A percentile compares a stretch with the other conserved stretches of the same genome.
Conservation (phyloP, 1,140 invertebrate species). For the Mycetomoellerius zeteki region DNA sequence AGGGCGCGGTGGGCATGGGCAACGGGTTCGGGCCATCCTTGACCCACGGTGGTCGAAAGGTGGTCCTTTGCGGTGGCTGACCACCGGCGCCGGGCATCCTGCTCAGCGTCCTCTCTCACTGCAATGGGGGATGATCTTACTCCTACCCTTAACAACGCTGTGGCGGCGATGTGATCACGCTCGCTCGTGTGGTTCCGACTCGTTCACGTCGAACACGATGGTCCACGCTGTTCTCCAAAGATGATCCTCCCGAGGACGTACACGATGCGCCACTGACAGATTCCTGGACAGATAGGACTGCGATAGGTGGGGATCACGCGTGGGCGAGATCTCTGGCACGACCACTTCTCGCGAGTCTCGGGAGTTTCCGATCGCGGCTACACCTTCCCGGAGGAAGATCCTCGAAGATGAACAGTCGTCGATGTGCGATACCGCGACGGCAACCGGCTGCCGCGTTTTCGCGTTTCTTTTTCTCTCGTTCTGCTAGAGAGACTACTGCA, state of each 20-base stretch:
- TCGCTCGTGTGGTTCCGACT: not conserved
- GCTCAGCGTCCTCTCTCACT: constrained; percentile 10
- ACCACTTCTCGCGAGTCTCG: constrained; percentile 66
- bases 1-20: constrained; percentile 88
- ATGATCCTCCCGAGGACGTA: constrained; percentile 77
- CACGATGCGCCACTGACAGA: constrained; percentile 75
- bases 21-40: constrained; percentile 90
- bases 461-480: not conserved
- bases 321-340: constrained; percentile 64
- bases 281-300: constrained; percentile 64
- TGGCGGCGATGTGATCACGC: not conserved
- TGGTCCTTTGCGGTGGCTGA: constrained; percentile 87
- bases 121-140: not conserved
- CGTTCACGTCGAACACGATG: no score
- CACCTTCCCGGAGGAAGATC: not conserved
- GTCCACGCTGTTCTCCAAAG: not conserved
- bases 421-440: not conserved
- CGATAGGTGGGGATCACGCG: constrained; percentile 70
- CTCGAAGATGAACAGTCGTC: not conserved
- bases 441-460: constrained; percentile 5
- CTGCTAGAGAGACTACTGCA: not conserved
- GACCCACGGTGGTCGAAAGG: constrained; percentile 94
- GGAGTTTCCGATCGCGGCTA: constrained; percentile 19
- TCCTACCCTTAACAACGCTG: not conserved
- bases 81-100: constrained; percentile 85